phyloP scores from a whole-genome alignment of 2,888 invertebrate genomes.

The Gisinianus flammeolus region DNA sequence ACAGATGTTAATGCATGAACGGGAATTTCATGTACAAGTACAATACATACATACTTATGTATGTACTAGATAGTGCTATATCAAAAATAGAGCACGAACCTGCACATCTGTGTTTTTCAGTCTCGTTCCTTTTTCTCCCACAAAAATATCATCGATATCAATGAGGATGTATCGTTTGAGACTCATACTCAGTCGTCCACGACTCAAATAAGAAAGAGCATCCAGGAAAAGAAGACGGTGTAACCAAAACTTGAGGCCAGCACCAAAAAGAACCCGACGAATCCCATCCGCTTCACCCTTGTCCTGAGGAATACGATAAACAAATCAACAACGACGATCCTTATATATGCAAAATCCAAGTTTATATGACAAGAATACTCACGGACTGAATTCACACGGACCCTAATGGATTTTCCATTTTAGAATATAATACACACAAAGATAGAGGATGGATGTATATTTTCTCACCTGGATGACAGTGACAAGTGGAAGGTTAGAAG shows the following conservation, averaged over 20 bases:
- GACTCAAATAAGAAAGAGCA: slow-evolving; percentile 88
- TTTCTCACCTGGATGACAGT: slow-evolving; percentile 78
- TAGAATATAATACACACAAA: neutral
- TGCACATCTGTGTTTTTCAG: slow-evolving; percentile 67
- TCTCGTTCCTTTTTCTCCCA: slow-evolving; percentile 82
- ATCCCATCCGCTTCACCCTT: slow-evolving; percentile 90
- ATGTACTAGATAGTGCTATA: too few relatives aligned
- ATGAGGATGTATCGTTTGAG: slow-evolving; percentile 89
- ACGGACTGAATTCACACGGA: too few relatives aligned
- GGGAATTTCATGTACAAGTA: too few relatives aligned
- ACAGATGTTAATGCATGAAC: too few relatives aligned
- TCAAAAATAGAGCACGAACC: too few relatives aligned
- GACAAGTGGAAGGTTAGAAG: slow-evolving; percentile 70
- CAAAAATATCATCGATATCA: slow-evolving; percentile 98
- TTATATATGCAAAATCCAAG: too few relatives aligned
- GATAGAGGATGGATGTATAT: too few relatives aligned
- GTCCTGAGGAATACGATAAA: too few relatives aligned
- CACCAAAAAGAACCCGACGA: slow-evolving; percentile 90
- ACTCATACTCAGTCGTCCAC: slow-evolving; percentile 87
- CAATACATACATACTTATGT: too few relatives aligned
- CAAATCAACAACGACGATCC: too few relatives aligned
- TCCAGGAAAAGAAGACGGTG: slow-evolving; percentile 90
- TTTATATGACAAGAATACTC: too few relatives aligned
- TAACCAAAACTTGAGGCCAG: slow-evolving; percentile 90
- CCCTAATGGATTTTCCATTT: too few relatives aligned